Evolutionary conservation across 1,140 invertebrate species (phyloP).

Genomic region (Rhagoletis pomonella): DNA sequence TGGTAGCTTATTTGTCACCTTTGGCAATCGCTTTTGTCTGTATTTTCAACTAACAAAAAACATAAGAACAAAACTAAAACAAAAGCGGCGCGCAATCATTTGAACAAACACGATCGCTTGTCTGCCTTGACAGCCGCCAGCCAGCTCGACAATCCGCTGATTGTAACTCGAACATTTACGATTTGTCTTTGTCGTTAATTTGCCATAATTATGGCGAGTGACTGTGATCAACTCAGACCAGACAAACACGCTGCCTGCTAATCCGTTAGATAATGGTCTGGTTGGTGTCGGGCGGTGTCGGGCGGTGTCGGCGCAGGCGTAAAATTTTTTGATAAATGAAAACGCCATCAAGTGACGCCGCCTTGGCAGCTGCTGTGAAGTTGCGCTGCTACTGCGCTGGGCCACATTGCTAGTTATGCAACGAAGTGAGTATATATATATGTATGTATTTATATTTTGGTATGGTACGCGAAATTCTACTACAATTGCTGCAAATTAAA

Average conservation of each 20-base stretch:
- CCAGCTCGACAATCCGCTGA: conserved; percentile 20
- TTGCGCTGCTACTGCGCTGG: background rate
- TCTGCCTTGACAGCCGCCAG: conserved; percentile 22
- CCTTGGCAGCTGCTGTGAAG: background rate
- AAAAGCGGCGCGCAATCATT: background rate
- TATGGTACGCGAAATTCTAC: background rate
- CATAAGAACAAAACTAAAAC: conserved; percentile 8
- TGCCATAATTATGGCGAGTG: conserved; percentile 51
- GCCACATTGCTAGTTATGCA: background rate
- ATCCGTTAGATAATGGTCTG: background rate
- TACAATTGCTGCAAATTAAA: conserved; percentile 4
- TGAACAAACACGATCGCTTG: conserved; percentile 30
- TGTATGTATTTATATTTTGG: background rate
- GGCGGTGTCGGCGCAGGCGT: background rate
- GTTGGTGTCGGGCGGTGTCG: background rate
- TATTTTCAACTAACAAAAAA: background rate
- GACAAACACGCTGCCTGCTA: background rate
- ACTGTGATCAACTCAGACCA: background rate
- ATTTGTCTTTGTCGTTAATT: conserved; percentile 52
- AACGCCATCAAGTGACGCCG: background rate
- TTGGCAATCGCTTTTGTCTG: background rate
- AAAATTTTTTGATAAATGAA: conserved; percentile 29
- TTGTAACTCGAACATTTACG: conserved; percentile 8
- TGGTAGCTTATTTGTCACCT: conserved; percentile 45
- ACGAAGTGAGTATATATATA: background rate